Percentiles rank a stretch among this genome's conserved stretches.
phyloP scores from a whole-genome alignment of 2,888 invertebrate species.

The Drosophila koepferae region DNA sequence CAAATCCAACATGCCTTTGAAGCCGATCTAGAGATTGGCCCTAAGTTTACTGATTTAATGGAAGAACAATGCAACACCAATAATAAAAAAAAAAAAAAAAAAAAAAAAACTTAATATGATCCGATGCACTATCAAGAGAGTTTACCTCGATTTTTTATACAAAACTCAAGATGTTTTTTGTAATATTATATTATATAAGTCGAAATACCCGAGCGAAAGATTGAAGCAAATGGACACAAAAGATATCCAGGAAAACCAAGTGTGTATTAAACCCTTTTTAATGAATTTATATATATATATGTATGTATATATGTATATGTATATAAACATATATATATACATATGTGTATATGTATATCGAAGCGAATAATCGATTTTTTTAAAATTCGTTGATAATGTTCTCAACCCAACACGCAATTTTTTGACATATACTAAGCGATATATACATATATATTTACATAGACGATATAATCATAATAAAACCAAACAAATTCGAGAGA shows the following conservation, averaged over 20 bases:
- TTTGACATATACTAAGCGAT: conserved; percentile 64
- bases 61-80: conserved; percentile 1
- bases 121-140: conserved; percentile 79
- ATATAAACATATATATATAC: neutral
- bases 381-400: conserved; percentile 62
- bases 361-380: conserved; percentile 75
- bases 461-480: conserved; percentile 66
- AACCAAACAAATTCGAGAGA: conserved; percentile 36
- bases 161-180: conserved; percentile 68
- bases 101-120: conserved; percentile 12
- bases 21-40: conserved; percentile 5
- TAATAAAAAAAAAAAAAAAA: neutral
- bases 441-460: conserved; percentile 28
- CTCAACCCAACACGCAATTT: conserved; percentile 62
- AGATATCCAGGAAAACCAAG: conserved; percentile 14
- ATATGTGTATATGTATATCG: conserved; percentile 20
- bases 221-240: conserved; percentile 5
- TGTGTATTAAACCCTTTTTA: conserved; percentile 73
- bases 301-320: conserved; percentile 35
- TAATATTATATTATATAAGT: conserved; percentile 68
- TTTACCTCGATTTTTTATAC: conserved; percentile 81
- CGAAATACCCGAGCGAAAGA: conserved; percentile 24
- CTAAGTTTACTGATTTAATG: conserved; percentile 8
- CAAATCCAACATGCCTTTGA: conserved; percentile 14
- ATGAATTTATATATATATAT: conserved; percentile 70